phyloP scores from a whole-genome alignment of 37 sponge, comb jelly and placozoan genomes.

The Aplysina aerophoba region DNA sequence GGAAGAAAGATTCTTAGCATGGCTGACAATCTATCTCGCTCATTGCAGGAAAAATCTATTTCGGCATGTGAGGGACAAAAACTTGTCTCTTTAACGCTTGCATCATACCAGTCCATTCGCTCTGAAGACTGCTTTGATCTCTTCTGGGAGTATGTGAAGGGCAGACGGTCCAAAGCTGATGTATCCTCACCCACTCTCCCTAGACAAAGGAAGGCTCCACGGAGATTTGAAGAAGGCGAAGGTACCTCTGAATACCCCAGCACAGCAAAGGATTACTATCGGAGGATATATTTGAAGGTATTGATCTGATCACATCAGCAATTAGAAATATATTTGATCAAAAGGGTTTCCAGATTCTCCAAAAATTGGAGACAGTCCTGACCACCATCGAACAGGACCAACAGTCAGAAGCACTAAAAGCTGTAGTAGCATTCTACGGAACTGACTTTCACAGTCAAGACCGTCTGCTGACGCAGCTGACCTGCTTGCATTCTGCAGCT shows the following conservation, averaged over 20 bases:
- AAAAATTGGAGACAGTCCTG: slow-evolving; percentile 25
- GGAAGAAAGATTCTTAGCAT: background rate
- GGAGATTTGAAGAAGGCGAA: background rate
- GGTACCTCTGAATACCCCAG: too few species aligned
- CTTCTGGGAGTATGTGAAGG: slow-evolving; percentile 39
- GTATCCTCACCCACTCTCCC: slow-evolving; percentile 5
- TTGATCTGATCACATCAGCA: background rate
- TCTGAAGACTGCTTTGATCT: background rate
- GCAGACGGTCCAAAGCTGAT: too few species aligned
- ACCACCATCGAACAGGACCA: too few species aligned
- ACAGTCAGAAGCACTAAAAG: too few species aligned
- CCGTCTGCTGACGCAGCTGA: slow-evolving; percentile 42
- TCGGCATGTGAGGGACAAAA: slow-evolving; percentile 32
- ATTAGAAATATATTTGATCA: slow-evolving; percentile 23
- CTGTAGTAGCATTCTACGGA: too few species aligned
- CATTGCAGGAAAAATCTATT: slow-evolving; percentile 2
- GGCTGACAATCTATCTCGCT: background rate
- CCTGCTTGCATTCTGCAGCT: background rate
- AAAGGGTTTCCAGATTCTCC: background rate
- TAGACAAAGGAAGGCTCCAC: slow-evolving; percentile 12
- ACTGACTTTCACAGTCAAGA: slow-evolving; percentile 31
- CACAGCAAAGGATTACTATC: background rate
- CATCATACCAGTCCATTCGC: background rate
- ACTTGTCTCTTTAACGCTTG: background rate
- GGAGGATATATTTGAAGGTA: slow-evolving; percentile 17